Percentiles rank a stretch among this genome's conserved stretches.
phyloP scores from a whole-genome alignment of 2,113 vertebrate species.

The human (Homo sapiens) region DNA sequence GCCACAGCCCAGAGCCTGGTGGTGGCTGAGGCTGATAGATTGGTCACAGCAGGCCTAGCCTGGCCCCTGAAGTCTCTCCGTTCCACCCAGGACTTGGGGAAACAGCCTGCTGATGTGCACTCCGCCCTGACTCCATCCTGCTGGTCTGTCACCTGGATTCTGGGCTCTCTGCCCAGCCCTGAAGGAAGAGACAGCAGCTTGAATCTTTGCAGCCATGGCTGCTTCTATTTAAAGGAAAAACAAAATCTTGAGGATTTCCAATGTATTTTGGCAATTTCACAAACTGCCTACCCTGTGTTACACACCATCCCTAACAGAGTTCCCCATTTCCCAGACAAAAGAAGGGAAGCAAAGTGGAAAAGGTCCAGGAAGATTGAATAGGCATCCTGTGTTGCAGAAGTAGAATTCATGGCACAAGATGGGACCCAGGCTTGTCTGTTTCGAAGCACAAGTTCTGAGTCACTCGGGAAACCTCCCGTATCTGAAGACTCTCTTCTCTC shows the following conservation, averaged over 20 bases:
- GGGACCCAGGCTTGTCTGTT: neutral
- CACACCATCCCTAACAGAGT: neutral
- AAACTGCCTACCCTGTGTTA: neutral
- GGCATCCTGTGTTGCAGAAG: neutral
- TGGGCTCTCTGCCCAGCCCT: neutral
- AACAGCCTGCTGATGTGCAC: conserved; percentile 8
- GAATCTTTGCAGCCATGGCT: too few relatives aligned
- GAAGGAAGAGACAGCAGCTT: too few relatives aligned
- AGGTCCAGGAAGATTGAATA: neutral
- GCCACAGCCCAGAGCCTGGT: neutral
- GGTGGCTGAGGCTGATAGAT: neutral
- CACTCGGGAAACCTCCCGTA: neutral
- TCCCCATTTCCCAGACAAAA: neutral
- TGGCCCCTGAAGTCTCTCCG: conserved; percentile 6
- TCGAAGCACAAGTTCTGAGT: neutral
- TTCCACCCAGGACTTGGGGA: neutral
- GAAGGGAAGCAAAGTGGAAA: neutral
- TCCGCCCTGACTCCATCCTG: neutral
- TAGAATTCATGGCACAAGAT: neutral
- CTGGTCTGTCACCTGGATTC: neutral
- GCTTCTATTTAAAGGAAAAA: neutral
- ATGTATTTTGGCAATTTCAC: neutral
- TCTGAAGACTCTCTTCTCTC: too few relatives aligned
- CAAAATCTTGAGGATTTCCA: neutral
- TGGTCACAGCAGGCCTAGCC: neutral